These are phyloP conservation scores for Euzophera pinguis DNA, from an alignment of 2,888 invertebrate genomes.

Conservation along the genomic window DNA sequence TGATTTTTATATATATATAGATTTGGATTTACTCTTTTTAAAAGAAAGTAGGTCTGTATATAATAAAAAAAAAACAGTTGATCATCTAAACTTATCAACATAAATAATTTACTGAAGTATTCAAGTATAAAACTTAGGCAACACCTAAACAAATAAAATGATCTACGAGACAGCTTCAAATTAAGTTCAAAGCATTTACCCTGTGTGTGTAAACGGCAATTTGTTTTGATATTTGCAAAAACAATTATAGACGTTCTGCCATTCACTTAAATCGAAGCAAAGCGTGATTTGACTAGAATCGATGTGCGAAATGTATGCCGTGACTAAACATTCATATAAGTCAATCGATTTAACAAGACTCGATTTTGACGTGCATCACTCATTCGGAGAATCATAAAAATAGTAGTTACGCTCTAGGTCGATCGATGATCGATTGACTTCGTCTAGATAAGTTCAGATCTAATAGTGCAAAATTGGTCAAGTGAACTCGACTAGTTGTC, in stretches of 20 bases:
- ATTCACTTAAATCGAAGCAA: slow-evolving; percentile 30
- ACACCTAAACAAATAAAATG: too few species aligned
- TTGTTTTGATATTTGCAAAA: slow-evolving; percentile 28
- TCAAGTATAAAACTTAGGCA: too few species aligned
- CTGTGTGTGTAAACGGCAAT: slow-evolving; percentile 29
- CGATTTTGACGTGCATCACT: slow-evolving; percentile 14
- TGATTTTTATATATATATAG: too few species aligned
- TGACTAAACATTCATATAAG: slow-evolving; percentile 31
- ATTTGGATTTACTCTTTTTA: too few species aligned
- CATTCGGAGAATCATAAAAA: slow-evolving; percentile 25
- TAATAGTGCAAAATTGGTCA: neutral
- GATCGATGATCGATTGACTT: slow-evolving; percentile 32
- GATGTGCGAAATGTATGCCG: slow-evolving; percentile 42
- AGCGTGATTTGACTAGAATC: slow-evolving; percentile 35
- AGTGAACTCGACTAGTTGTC: neutral
- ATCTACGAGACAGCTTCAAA: neutral
- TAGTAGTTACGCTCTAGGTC: slow-evolving; percentile 29
- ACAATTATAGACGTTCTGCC: slow-evolving; percentile 36
- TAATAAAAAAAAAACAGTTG: too few species aligned
- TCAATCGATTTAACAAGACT: slow-evolving; percentile 24
- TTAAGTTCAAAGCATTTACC: slow-evolving; percentile 16
- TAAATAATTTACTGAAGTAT: too few species aligned
- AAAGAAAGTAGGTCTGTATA: too few species aligned
- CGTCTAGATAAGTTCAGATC: slow-evolving; percentile 1
- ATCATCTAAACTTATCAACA: too few species aligned